Conservation (phyloP, 2,797 vertebrate genomes). For the Enteromius treurensis region DNA sequence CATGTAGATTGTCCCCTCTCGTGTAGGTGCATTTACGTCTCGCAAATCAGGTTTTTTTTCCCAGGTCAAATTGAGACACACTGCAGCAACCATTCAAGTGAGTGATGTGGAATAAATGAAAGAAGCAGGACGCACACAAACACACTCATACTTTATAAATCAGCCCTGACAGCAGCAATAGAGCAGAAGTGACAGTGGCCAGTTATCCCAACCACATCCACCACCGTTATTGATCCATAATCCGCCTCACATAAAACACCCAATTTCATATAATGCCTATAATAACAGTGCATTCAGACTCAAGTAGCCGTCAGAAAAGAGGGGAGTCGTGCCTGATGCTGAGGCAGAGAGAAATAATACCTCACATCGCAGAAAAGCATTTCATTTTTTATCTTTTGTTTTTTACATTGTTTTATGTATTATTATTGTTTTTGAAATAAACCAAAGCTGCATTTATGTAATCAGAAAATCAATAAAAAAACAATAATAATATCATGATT, state of each 20-base stretch:
- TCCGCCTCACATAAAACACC: conserved; percentile 91
- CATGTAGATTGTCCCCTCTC: conserved; percentile 53
- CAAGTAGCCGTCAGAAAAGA: conserved; percentile 85
- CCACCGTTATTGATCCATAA: conserved; percentile 97
- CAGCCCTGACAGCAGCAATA: conserved; percentile 85
- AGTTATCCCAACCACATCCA: conserved; percentile 93
- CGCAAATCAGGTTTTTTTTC: conserved; percentile 85
- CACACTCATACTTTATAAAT: conserved; percentile 73
- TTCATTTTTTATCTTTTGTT: conserved; percentile 39
- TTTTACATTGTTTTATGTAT: conserved; percentile 57
- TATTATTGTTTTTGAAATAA: conserved; percentile 1
- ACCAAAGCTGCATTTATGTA: not conserved
- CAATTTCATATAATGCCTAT: conserved; percentile 99
- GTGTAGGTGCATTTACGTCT: conserved; percentile 78
- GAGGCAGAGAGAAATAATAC: conserved; percentile 77
- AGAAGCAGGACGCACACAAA: conserved; percentile 70
- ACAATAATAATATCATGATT: not conserved
- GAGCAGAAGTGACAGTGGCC: conserved; percentile 91
- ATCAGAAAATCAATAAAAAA: not conserved
- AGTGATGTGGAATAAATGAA: conserved; percentile 87
- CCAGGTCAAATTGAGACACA: conserved; percentile 84
- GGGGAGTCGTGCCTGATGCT: conserved; percentile 86
- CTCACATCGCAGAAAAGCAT: conserved; percentile 71
- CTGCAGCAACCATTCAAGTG: conserved; percentile 85
- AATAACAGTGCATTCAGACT: conserved; percentile 94